phyloP scores from a whole-genome alignment of 1,140 invertebrate genomes.

The Ceratosolen fusciceps region DNA sequence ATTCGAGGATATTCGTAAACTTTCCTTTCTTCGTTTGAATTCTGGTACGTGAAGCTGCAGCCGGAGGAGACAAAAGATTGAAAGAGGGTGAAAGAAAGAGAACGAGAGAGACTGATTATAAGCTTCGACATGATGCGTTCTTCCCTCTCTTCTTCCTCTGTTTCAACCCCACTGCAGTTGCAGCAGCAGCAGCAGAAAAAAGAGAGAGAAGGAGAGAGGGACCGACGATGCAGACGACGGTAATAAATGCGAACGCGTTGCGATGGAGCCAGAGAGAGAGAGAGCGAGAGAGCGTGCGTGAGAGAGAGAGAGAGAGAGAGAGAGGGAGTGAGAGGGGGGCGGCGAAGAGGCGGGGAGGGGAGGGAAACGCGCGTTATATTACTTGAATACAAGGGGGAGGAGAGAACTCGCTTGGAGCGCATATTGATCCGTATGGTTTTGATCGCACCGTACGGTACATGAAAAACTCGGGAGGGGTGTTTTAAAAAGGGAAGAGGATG shows the following conservation, averaged over 20 bases:
- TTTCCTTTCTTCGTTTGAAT: constrained; percentile 25
- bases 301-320: constrained; percentile 50
- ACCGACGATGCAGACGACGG: constrained; percentile 52
- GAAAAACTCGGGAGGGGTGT: neutral
- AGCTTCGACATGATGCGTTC: constrained; percentile 28
- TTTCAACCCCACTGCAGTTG: constrained; percentile 47
- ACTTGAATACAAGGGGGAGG: neutral
- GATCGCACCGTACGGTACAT: neutral
- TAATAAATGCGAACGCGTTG: constrained; percentile 57
- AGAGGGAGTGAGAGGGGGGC: constrained; percentile 53
- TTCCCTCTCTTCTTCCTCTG: constrained; percentile 49
- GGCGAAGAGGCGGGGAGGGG: too few relatives aligned
- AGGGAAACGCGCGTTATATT: constrained; percentile 38
- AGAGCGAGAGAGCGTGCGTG: constrained; percentile 50
- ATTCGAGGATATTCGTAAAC: neutral
- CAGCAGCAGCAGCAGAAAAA: constrained; percentile 33
- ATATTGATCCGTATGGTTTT: neutral
- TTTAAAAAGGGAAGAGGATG: neutral
- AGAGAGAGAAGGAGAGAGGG: constrained; percentile 42
- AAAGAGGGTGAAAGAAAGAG: constrained; percentile 38
- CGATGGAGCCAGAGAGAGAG: constrained; percentile 49
- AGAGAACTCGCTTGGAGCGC: neutral
- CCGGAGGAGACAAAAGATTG: constrained; percentile 19
- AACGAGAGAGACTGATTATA: constrained; percentile 38
- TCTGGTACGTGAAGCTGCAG: neutral